Conservation (phyloP, 2,888 invertebrate genomes). For the Caenorhabditis virilis region DNA sequence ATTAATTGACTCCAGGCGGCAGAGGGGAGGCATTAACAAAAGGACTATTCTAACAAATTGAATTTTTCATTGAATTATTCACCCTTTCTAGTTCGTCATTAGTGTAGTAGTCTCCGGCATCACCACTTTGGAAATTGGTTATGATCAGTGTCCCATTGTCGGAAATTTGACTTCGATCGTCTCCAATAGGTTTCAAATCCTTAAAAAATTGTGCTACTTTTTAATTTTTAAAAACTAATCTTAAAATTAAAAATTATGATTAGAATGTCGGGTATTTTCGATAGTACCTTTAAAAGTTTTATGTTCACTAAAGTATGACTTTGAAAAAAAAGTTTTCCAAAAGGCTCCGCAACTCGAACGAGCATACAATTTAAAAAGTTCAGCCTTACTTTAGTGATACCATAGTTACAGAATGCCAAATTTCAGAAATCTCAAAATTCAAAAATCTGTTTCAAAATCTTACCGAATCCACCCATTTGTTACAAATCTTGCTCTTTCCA, state of each 20-base stretch:
- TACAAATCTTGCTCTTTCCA: neutral
- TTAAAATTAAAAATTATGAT: neutral
- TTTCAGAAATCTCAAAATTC: neutral
- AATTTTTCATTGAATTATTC: conserved; percentile 4
- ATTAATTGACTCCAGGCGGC: too few species aligned
- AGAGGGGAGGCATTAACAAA: too few species aligned
- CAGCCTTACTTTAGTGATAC: too few species aligned
- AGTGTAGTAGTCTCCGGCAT: conserved; percentile 42
- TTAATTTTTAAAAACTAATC: too few species aligned
- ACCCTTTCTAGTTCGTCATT: conserved; percentile 42
- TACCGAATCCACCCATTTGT: conserved; percentile 7
- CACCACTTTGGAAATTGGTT: conserved; percentile 22
- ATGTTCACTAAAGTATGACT: too few species aligned
- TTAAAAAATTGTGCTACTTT: too few species aligned
- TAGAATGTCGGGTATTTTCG: neutral
- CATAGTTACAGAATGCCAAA: too few species aligned
- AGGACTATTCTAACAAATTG: too few species aligned
- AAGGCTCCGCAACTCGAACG: too few species aligned
- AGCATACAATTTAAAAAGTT: too few species aligned
- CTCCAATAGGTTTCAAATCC: conserved; percentile 7
- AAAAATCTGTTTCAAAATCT: neutral
- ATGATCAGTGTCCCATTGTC: conserved; percentile 42
- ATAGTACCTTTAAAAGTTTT: neutral
- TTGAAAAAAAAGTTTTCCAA: too few species aligned
- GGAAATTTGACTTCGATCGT: conserved; percentile 24